Conservation (phyloP, 23 tunicate genomes). For the Clavelina lepadiformis region DNA sequence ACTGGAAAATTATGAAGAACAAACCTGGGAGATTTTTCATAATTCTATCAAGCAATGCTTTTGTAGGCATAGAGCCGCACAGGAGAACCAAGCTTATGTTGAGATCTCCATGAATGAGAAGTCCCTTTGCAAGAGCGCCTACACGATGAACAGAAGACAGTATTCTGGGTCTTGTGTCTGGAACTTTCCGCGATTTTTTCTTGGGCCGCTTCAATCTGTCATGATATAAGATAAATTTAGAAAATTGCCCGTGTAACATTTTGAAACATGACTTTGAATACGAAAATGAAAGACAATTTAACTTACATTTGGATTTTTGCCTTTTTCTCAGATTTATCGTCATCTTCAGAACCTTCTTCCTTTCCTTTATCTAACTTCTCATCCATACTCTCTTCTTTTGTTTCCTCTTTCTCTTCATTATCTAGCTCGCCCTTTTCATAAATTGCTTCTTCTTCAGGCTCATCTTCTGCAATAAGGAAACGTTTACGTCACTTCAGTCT, state of each 20-base stretch:
- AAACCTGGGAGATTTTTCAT: constrained; percentile 76
- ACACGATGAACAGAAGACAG: constrained; percentile 81
- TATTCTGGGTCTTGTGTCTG: constrained; percentile 80
- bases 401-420: constrained; percentile 18
- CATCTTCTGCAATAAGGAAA: constrained; percentile 2
- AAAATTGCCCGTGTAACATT: too few species aligned
- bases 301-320: constrained; percentile 80
- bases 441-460: constrained; percentile 24
- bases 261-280: not conserved
- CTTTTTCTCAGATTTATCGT: constrained; percentile 51
- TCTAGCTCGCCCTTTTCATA: constrained; percentile 22
- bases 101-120: constrained; percentile 64
- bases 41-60: constrained; percentile 48
- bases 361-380: constrained; percentile 25
- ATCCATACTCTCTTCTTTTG: constrained; percentile 27
- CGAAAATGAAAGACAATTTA: constrained; percentile 4
- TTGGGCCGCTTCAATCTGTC: constrained; percentile 82
- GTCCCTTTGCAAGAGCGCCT: constrained; percentile 83
- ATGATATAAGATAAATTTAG: not conserved
- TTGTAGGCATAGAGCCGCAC: constrained; percentile 82
- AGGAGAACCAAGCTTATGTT: constrained; percentile 48
- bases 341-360: constrained; percentile 5
- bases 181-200: constrained; percentile 49
- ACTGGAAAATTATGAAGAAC: not conserved
- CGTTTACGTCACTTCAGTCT: not conserved